Evolutionary conservation across 2,113 vertebrate genomes (phyloP).

Genomic region (Tyrannus savana): DNA sequence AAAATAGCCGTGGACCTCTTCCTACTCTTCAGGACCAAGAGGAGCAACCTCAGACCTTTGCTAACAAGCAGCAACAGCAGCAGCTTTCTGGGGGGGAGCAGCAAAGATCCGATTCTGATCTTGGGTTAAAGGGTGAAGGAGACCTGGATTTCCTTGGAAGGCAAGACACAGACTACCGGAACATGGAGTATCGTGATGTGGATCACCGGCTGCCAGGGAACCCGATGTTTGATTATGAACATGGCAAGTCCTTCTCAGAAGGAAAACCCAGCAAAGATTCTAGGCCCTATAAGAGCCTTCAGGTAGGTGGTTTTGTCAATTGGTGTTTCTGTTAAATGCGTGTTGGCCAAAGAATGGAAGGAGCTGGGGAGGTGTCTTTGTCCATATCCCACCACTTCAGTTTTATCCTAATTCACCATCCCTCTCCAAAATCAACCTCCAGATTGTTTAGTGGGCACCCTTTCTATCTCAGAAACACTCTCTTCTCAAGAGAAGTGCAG

Average conservation of each 20-base stretch:
- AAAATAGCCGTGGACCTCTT: slow-evolving; percentile 68
- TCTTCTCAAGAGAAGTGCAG: not conserved
- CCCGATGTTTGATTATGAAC: slow-evolving; percentile 85
- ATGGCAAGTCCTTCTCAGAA: slow-evolving; percentile 78
- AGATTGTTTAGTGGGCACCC: not conserved
- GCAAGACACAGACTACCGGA: slow-evolving; percentile 83
- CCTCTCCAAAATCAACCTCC: not conserved
- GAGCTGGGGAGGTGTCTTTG: not conserved
- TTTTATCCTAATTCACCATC: not conserved
- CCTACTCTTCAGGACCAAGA: slow-evolving; percentile 74
- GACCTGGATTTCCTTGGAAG: slow-evolving; percentile 82
- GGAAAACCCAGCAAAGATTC: slow-evolving; percentile 79
- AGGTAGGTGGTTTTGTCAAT: slow-evolving; percentile 65
- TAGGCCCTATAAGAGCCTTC: slow-evolving; percentile 73
- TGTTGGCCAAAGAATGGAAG: not conserved
- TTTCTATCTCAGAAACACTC: not conserved
- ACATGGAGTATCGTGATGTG: slow-evolving; percentile 94
- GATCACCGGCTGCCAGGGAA: slow-evolving; percentile 88
- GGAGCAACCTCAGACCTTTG: slow-evolving; percentile 66
- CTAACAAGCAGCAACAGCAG: slow-evolving; percentile 64
- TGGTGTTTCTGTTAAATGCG: not conserved
- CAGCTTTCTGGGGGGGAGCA: slow-evolving; percentile 74
- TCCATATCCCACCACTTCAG: not conserved
- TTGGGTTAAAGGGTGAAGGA: slow-evolving; percentile 74
- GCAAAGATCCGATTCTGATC: slow-evolving; percentile 66